A percentile compares a stretch with the other conserved stretches of the same genome.
These are phyloP conservation scores for Caranx melampygus DNA, from an alignment of 2,113 vertebrate genomes.

Conservation along the genomic window DNA sequence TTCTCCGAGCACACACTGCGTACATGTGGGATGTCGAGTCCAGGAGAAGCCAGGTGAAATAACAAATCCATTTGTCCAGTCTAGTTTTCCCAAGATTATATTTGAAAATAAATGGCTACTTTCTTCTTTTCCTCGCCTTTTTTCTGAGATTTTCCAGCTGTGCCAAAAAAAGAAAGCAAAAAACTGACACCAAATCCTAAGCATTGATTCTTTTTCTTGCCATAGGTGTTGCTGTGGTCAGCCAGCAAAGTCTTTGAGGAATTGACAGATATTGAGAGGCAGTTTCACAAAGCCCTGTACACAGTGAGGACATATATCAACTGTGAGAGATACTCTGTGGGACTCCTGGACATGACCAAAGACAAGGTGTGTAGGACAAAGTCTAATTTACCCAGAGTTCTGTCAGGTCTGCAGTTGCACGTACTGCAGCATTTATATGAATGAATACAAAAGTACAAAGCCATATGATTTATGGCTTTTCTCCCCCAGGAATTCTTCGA, in stretches of 20 bases:
- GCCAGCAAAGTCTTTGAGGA: constrained; percentile 97
- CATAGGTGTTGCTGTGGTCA: constrained; percentile 90
- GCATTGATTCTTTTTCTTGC: neutral
- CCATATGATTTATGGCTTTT: constrained; percentile 10
- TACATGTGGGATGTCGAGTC: constrained; percentile 90
- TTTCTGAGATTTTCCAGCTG: neutral
- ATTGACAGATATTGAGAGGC: constrained; percentile 93
- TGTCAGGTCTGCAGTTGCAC: neutral
- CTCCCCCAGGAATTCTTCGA: constrained; percentile 91
- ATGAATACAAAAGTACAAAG: neutral
- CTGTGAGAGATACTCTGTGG: constrained; percentile 92
- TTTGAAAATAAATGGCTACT: neutral
- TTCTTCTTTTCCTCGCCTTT: neutral
- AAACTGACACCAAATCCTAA: neutral
- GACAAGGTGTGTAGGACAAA: constrained; percentile 86
- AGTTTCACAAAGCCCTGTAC: constrained; percentile 96
- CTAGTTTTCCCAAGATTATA: neutral
- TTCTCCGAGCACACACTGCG: constrained; percentile 80
- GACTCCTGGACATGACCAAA: constrained; percentile 96
- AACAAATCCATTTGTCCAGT: neutral
- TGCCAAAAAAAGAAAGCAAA: neutral
- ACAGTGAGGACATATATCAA: constrained; percentile 90
- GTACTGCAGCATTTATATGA: neutral
- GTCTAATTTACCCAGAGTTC: neutral
- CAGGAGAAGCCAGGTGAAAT: constrained; percentile 91